Evolutionary conservation across 2,888 invertebrate species (phyloP).

Genomic region (Lepidochrysops patricia): DNA sequence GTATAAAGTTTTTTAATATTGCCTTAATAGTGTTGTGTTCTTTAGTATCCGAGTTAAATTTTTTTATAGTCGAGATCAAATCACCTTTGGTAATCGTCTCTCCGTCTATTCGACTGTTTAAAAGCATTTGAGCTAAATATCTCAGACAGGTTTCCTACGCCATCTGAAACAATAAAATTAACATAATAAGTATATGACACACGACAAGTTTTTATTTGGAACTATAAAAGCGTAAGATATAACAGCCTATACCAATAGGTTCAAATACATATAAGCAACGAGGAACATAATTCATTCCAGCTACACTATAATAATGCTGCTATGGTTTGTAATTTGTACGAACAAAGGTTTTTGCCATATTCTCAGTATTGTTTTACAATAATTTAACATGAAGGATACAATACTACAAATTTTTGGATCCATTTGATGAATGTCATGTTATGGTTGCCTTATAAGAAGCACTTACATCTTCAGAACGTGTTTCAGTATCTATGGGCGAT

Average conservation of each 20-base stretch:
- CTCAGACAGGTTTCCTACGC: conserved; percentile 52
- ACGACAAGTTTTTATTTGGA: neutral
- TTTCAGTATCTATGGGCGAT: too few species aligned
- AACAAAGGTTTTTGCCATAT: neutral
- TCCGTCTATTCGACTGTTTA: conserved; percentile 60
- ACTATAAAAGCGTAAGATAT: neutral
- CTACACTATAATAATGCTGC: neutral
- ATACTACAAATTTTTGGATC: too few species aligned
- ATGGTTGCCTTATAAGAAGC: too few species aligned
- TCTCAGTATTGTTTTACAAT: neutral
- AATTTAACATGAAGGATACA: too few species aligned
- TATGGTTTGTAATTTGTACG: neutral
- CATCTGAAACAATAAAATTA: conserved; percentile 57
- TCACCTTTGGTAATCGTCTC: conserved; percentile 50
- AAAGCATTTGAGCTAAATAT: conserved; percentile 53
- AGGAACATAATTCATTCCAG: neutral
- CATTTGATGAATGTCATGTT: too few species aligned
- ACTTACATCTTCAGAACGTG: too few species aligned
- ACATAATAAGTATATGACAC: conserved; percentile 22
- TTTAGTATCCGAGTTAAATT: conserved; percentile 45
- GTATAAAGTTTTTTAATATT: conserved; percentile 54
- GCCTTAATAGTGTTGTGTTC: conserved; percentile 57
- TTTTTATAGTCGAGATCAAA: conserved; percentile 53
- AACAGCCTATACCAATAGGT: neutral
- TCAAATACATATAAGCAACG: neutral